phyloP scores from a whole-genome alignment of 2,888 invertebrate species.

The Anticlea derivata region DNA sequence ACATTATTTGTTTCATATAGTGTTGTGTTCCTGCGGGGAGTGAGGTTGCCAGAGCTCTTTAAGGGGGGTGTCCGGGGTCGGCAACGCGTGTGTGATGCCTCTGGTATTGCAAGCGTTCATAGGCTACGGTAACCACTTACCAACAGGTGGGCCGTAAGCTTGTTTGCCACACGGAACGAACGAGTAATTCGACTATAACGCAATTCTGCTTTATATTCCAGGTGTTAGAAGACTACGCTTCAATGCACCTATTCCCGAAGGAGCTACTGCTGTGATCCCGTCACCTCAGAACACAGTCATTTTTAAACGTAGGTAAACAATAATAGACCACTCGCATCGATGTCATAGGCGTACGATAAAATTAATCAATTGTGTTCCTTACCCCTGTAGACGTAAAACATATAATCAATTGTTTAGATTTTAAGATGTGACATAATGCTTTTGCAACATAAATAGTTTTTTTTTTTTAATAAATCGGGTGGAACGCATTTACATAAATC shows the following conservation, averaged over 20 bases:
- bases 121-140: no score
- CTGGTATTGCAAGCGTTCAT: no score
- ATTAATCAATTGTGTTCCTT: conserved; percentile 25
- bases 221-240: conserved; percentile 91
- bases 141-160: no score
- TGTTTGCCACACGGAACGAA: no score
- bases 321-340: conserved; percentile 10
- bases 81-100: no score
- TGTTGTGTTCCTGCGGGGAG: no score
- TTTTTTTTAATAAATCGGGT: conserved; percentile 22
- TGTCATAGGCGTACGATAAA: conserved; percentile 14
- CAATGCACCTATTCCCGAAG: conserved; percentile 92
- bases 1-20: no score
- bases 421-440: conserved; percentile 11
- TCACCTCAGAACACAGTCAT: conserved; percentile 11
- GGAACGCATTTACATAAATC: conserved; percentile 29
- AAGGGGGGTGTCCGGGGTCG: no score
- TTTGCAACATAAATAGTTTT: conserved; percentile 8
- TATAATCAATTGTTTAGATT: conserved; percentile 16
- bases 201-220: conserved; percentile 54
- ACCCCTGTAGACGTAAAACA: conserved; percentile 16
- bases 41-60: no score
- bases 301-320: conserved; percentile 12
- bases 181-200: no score
- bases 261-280: conserved; percentile 84